Percentiles rank a stretch among this genome's conserved stretches.
phyloP scores from a whole-genome alignment of 2,797 vertebrate species.

The Galago senegalensis region DNA sequence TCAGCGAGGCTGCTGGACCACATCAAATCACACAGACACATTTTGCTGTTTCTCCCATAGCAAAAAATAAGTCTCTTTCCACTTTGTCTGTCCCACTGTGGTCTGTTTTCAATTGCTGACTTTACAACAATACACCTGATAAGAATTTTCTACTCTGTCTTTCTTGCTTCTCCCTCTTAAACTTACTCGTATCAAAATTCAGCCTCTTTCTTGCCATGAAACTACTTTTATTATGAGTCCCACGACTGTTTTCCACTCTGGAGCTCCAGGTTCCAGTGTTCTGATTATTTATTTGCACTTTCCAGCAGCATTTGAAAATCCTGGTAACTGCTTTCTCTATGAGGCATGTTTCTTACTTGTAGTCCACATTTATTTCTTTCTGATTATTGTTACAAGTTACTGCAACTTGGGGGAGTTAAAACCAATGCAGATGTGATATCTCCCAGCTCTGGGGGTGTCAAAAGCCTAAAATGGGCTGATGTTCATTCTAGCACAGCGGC shows the following conservation, averaged over 20 bases:
- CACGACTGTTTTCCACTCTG: background rate
- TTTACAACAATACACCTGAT: background rate
- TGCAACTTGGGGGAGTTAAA: background rate
- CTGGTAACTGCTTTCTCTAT: fast-evolving
- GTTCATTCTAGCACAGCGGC: background rate
- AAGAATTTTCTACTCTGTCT: background rate
- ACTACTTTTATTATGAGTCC: background rate
- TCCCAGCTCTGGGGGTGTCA: background rate
- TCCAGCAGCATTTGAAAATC: background rate
- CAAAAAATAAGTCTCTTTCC: background rate
- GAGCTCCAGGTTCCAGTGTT: no score
- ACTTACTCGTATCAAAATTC: background rate
- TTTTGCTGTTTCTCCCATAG: no score
- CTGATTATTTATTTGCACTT: background rate
- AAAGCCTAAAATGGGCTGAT: background rate
- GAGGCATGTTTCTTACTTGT: background rate
- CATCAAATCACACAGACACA: background rate
- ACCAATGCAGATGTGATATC: background rate
- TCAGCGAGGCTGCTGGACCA: background rate
- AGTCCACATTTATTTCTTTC: background rate
- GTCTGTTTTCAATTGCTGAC: background rate
- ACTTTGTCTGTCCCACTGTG: background rate
- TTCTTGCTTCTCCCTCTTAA: background rate
- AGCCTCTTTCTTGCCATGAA: background rate
- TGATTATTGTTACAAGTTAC: background rate